Evolutionary conservation across 1,140 invertebrate species (phyloP), one percentile per base, ranked within the genome.

Genomic region (Lepidotrigona ventralis): DNA sequence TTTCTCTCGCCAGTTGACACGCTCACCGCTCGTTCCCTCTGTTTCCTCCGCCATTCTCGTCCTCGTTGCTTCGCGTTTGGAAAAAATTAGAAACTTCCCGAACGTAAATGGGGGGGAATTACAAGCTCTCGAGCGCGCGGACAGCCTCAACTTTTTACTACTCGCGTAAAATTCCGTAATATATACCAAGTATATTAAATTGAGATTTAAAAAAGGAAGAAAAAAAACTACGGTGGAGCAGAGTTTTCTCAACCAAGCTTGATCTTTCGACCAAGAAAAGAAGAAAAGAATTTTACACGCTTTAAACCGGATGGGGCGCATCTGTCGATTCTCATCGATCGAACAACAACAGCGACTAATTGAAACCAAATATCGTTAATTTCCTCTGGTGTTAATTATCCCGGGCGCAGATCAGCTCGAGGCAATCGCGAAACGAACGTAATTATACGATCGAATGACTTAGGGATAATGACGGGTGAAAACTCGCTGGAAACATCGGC

Each of bases 391-490:
- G 23, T 60, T 60, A 60, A 60, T 60, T 60, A 60, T n/a, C 58
- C 2, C 53, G 14, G 53, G 51, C 46, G 19, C 12, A 11, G 29
- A 54, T 33, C 54, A 39, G 53, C 9, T 23, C 12, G n/a, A 53
- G 23, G 12, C 26, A 21, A n/a, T 19, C 6, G n/a, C 21, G 74
- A 60, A 82, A 77, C 39, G 54, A 77, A 69, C n/a, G 64, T 58
- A 69, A 82, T 82, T 82, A 56, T 56, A 51, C 54, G 74, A 69
- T 77, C 26, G 19, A 82, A 60, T 53, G 53, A 64, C 64, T 69
- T 51, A 69, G 54, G 80, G n/a, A 33, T 54, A 82, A 69, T 58
- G 60, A 60, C 60, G 26, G n/a, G 33, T 17, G 53, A 33, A 23
- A 51, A 56, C 21, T 17, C 39, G 69, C 33, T 26, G 71, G 6